Base-by-base conservation (phyloP, 2,888 invertebrate genomes). In the Euproctis similis region DNA sequence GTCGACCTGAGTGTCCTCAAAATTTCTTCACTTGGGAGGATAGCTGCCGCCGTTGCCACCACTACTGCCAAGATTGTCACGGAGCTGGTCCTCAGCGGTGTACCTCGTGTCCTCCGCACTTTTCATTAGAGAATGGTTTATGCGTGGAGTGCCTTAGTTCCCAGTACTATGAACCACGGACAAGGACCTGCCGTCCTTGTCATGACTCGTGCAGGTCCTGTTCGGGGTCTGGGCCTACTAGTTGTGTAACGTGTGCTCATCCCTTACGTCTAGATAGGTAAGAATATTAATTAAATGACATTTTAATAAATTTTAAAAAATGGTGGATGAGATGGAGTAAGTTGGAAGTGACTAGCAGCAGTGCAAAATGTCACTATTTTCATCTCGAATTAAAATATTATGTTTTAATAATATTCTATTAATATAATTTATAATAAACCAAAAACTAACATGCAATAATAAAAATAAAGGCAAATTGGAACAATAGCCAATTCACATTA, bases 11-110 rank as follows among this genome's bases (percentile, higher is more conserved):
- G 59, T 95, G 95, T 66, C 94, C 94, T 1, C 92, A 92, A 57
- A 82, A 94, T 34, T 94, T 92, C 68, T 95, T 93, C 64, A 91
- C 93, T 44, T 92, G 92, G 44, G 88, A 91, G 49, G 92, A 90
- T 42, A 93, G 93, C 28, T 96, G 96, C 62, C 91, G 92, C 47
- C 92, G 93, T 58, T 96, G 96, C 72, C 94, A 95, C 76, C 92
- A 93, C 60, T 93, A 93, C 51, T 96, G 96, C 67, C 90, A 91
- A 55, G 93, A 93, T 55, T 96, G 96, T 64, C 90, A 90, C 59
- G 95, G 95, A 6, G 91, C 92, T 34, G 92, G 92, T 0, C 92
- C 92, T 0, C 82, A 91, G 52, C 86, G 89, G 30, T 92, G 92
- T 53, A 90, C 90, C 1, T 89, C 91, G 1, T 92, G 92, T 48